These are phyloP conservation scores for Andricus quercusramuli DNA, from an alignment of 2,888 invertebrate species.

Conservation along the genomic window DNA sequence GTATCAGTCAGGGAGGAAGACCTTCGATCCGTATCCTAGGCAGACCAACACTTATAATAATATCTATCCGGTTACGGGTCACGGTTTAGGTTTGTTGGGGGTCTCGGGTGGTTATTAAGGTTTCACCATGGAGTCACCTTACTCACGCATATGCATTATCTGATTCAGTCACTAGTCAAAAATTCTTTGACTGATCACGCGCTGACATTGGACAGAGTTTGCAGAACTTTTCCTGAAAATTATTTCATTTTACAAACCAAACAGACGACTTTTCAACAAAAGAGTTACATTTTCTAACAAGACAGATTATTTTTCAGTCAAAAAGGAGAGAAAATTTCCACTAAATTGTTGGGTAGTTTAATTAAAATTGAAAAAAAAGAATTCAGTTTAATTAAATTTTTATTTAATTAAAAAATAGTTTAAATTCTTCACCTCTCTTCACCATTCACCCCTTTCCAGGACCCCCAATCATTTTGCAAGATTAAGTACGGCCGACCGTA, in stretches of 20 bases:
- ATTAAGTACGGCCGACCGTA: too few species aligned
- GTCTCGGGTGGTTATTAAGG: constrained; percentile 68
- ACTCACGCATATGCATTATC: constrained; percentile 36
- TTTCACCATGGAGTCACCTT: constrained; percentile 65
- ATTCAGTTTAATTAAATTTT: too few species aligned
- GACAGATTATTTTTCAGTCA: too few species aligned
- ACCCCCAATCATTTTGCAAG: too few species aligned
- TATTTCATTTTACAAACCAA: not conserved
- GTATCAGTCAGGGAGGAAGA: constrained; percentile 37
- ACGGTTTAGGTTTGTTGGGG: constrained; percentile 51
- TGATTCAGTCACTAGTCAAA: constrained; percentile 30
- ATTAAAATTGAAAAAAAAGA: too few species aligned
- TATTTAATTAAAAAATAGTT: too few species aligned
- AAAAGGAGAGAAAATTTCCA: too few species aligned
- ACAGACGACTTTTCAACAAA: too few species aligned
- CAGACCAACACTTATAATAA: constrained; percentile 41
- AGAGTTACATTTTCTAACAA: too few species aligned
- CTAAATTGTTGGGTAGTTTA: too few species aligned
- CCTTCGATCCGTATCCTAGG: constrained; percentile 39
- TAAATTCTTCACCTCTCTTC: too few species aligned
- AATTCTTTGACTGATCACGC: constrained; percentile 2
- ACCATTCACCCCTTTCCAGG: too few species aligned
- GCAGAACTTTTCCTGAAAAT: not conserved
- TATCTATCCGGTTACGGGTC: constrained; percentile 42
- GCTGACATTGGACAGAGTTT: not conserved